A percentile compares a stretch with the other conserved stretches of the same genome.
Evolutionary conservation across 2,888 invertebrate species (phyloP).

Genomic region (Melinaea menophilus): DNA sequence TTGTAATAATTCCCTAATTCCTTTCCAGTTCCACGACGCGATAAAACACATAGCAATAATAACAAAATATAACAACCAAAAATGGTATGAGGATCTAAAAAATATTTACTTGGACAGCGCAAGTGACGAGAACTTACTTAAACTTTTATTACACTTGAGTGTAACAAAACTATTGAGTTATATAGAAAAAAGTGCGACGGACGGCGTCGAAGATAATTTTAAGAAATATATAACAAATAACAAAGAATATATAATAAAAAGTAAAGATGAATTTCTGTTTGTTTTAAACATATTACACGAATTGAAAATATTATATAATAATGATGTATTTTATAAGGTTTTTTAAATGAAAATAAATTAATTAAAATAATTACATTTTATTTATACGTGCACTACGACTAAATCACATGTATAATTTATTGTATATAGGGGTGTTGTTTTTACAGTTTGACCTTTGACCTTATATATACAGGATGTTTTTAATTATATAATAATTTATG

Average conservation of each 20-base stretch:
- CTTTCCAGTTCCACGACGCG: constrained; percentile 57
- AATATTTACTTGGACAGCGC: constrained; percentile 43
- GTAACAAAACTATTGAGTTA: constrained; percentile 43
- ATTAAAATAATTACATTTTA: no score
- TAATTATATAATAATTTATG: no score
- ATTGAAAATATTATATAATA: constrained; percentile 17
- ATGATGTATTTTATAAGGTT: background rate
- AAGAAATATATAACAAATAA: constrained; percentile 40
- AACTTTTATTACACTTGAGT: constrained; percentile 50
- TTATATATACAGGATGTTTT: no score
- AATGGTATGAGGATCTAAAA: constrained; percentile 53
- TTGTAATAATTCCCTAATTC: constrained; percentile 3
- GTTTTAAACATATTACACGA: constrained; percentile 44
- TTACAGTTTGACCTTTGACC: no score
- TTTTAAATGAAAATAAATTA: background rate
- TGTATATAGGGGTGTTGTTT: no score
- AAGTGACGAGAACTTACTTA: constrained; percentile 38
- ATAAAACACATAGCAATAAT: constrained; percentile 49
- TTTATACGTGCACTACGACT: no score
- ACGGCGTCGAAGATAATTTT: constrained; percentile 43
- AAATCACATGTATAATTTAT: no score
- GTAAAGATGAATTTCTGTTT: constrained; percentile 44
- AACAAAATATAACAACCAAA: constrained; percentile 48
- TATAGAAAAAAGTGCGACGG: constrained; percentile 46
- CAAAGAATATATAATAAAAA: constrained; percentile 36